Evolutionary conservation across 2,797 vertebrate genomes (phyloP), one percentile per base, ranked within the genome.

Genomic region (Brachyalestes nurse): DNA sequence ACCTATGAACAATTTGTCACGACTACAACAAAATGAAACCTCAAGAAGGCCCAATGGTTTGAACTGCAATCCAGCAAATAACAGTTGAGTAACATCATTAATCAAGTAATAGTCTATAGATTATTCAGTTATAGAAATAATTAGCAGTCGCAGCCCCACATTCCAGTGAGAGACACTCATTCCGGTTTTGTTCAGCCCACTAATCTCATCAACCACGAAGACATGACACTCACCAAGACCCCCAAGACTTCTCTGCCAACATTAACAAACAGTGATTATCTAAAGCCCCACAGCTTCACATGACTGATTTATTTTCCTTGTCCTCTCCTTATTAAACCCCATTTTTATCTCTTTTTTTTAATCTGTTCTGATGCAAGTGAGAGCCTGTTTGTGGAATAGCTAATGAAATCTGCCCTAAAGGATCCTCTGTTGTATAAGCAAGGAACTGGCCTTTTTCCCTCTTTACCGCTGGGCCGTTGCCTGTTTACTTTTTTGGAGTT

Each of bases 181-280:
- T 25, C 51, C 42, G 4, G 47, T 53, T 51, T 19, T 5, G 23
- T 51, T 23, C 23, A 34, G 69, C 7, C 69, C 47, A 6, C 51
- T 21, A 58, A 72, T n/a, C 71, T 57, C 51, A 40, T 38, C 51
- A 21, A 13, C 28, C 28, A 38, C 7, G 14, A 40, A 21, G 28
- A 55, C 51, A n/a, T n/a, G 28, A 38, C 34, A 38, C 19, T 57
- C 25, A 57, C 53, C 71, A 51, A 10, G 51, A 72, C 16, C 16
- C 55, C 74, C 73, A 28, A 76, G 13, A 23, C 60, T 72, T 5
- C 49, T 28, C 25, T 71, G 72, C 82, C 82, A 85, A 85, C 19
- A 19, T 75, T 75, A 83, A 85, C 75, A 82, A 57, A 51, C 73
- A 14, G 14, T 57, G 38, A 80, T 79, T 82, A 57, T 85, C 62